Evolutionary conservation across 2,888 invertebrate genomes (phyloP), one percentile per base, ranked within the genome.

Genomic region (Steinernema carpocapsae): DNA sequence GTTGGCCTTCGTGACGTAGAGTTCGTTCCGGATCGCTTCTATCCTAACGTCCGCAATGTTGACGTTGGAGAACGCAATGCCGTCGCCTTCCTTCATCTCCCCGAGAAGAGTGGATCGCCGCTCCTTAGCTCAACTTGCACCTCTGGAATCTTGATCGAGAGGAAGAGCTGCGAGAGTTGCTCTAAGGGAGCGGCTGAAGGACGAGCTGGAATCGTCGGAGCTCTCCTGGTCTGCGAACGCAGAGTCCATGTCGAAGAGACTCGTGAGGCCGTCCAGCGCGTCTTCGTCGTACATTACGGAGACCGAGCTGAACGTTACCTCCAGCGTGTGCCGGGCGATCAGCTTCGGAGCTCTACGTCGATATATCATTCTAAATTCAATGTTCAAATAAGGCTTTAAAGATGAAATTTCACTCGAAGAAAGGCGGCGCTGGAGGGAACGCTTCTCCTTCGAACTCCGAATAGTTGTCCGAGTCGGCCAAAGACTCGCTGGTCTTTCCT

Each of bases 221-320:
- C 12, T 48, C 0, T 45, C 24, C 26, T 52, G 43, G 37, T 76
- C 75, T 1, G 59, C 42, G 32, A 71, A 71, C 52, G 76, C 79
- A 0, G 79, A 70, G 22, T 78, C 77, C 26, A 76, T 72, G 73
- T 80, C 80, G 70, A 78, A 78, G 4, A 78, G 43, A n/a, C 74
- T 78, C 4, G 77, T 56, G 0, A 80, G 46, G 46, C 83, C 80
- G 24, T 76, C 72, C 14, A 80, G 72, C 7, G 80, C 83, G 26
- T 76, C 76, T 59, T 86, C 83, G 70, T 87, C 86, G 76, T 82
- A 86, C 72, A 87, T 80, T n/a, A 86, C 79, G 43, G 81, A 80
- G 19, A 87, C 78, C 1, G 87, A 85, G 24, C 84, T 74, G 17
- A 86, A 77, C 6, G 78, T 75, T 24, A 84, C 83, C 46, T 84